phyloP scores from a whole-genome alignment of 92 coral and sea anemone species.

The Phenganax stokvisi region DNA sequence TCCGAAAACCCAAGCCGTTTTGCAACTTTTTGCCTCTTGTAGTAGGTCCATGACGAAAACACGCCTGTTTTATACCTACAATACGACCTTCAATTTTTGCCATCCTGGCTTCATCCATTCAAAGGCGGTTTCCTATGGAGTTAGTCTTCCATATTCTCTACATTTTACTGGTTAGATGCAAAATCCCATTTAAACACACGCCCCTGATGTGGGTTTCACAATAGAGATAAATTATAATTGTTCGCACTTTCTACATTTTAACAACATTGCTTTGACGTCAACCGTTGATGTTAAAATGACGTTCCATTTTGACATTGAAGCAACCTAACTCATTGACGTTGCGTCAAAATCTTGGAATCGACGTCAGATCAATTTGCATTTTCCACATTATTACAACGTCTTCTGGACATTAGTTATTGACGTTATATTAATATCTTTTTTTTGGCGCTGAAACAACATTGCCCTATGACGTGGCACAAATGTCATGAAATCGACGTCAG shows the following conservation, averaged over 20 bases:
- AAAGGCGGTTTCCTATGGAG: no score
- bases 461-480: not conserved
- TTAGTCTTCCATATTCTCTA: no score
- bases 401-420: not conserved
- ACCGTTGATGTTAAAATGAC: not conserved
- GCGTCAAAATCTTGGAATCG: not conserved
- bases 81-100: no score
- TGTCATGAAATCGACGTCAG: not conserved
- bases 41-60: no score
- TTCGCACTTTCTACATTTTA: not conserved
- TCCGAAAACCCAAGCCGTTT: no score
- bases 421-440: not conserved
- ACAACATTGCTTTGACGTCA: not conserved
- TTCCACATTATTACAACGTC: conserved; percentile 2
- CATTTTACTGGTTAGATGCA: no score
- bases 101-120: no score
- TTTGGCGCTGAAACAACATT: not conserved
- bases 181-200: no score
- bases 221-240: no score
- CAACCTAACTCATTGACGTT: not conserved
- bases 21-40: no score
- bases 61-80: no score
- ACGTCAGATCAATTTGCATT: conserved; percentile 11
- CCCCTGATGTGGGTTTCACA: no score
- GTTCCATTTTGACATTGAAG: not conserved